Percentiles rank a stretch among this genome's conserved stretches.
phyloP scores from a whole-genome alignment of 2,113 vertebrate genomes.

The Pseudorhombus dupliciocellatus region DNA sequence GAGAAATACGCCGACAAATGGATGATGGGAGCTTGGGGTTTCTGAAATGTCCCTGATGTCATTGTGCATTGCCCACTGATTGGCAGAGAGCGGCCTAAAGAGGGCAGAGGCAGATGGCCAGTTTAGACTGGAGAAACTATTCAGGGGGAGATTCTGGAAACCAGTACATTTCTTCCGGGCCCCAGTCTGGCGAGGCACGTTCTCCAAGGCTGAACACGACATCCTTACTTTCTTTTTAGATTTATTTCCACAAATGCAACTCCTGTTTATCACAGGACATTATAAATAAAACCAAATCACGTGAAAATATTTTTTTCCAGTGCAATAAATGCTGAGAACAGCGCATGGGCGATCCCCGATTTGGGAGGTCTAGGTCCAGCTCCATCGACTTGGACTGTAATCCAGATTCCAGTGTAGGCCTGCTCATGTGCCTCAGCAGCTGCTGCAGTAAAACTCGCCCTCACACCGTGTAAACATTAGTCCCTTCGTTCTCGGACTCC shows the following conservation, averaged over 20 bases:
- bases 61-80: slow-evolving; percentile 9
- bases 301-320: no score
- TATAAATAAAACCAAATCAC: no score
- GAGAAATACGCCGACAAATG: slow-evolving; percentile 37
- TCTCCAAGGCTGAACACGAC: no score
- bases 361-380: neutral
- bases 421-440: slow-evolving; percentile 17
- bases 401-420: slow-evolving; percentile 2
- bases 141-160: neutral
- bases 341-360: neutral
- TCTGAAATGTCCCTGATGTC: slow-evolving; percentile 47
- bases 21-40: slow-evolving; percentile 43
- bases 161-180: slow-evolving; percentile 2
- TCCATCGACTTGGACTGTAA: neutral
- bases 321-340: neutral
- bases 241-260: no score
- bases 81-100: slow-evolving; percentile 15
- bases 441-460: slow-evolving; percentile 13
- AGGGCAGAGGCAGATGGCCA: slow-evolving; percentile 49
- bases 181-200: neutral
- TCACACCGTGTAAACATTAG: neutral
- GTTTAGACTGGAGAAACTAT: slow-evolving; percentile 18
- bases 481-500: neutral
- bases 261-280: no score
- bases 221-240: no score